Base-by-base conservation (phyloP, 2,113 vertebrate species). In the Hypomesus transpacificus region DNA sequence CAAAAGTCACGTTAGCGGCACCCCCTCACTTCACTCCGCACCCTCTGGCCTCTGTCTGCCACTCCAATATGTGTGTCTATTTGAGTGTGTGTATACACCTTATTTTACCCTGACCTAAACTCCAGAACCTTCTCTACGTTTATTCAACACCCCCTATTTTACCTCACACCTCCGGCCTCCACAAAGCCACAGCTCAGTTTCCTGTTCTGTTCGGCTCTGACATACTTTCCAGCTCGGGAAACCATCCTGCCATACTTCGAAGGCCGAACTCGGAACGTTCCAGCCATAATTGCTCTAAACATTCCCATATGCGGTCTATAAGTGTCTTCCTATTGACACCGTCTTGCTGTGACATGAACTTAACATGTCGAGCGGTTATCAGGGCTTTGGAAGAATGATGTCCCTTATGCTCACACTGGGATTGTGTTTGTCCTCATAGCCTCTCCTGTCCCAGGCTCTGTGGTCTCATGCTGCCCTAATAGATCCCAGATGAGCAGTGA, bases 401-500 rank as follows among this genome's bases (percentile, higher is more conserved):
- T 82, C 73, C 75, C 63, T 51, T 50, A 20, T 46, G 52, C 31
- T 22, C 34, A 46, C 28, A 59, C 76, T 75, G 62, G 76, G 63
- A 81, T 73, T 80, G 62, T 53, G 74, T 56, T 26, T 7, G 61
- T 21, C 74, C 28, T 11, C 28, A 18, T 16, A 24, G 18, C 34
- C 62, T 34, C 56, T 14, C 76, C 78, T 77, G 73, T 75, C 79
- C 79, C 61, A 28, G 2, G 57, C 53, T 79, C 75, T 80, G 58
- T 80, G 80, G 83, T 79, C 89, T 84, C 75, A 83, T 80, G 82
- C 82, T 18, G 78, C 46, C 67, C 65, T 88, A 89, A 91, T 90
- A 81, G 75, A 83, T 85, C 83, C 82, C 90, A 91, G 84, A 91
- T 89, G 89, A 84, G 82, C 72, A 21, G 82, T 83, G 83, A 86